phyloP scores from a whole-genome alignment of 2,888 invertebrate genomes.

The Drosophila mimica region DNA sequence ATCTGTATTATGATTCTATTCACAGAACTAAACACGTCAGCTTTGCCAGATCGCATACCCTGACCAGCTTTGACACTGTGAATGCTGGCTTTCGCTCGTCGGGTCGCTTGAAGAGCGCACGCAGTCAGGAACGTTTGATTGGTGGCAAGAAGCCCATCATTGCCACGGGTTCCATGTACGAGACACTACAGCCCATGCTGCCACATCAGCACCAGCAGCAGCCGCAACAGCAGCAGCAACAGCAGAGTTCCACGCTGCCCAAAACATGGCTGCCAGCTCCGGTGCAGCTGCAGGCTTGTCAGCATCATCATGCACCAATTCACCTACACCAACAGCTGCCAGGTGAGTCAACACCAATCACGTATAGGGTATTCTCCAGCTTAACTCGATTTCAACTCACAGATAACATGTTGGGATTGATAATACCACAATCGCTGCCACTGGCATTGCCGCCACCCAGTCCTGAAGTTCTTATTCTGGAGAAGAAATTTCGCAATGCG shows the following conservation, averaged over 20 bases:
- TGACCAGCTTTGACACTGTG: conserved; percentile 92
- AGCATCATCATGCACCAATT: conserved; percentile 81
- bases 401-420: conserved; percentile 69
- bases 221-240: conserved; percentile 49
- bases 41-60: conserved; percentile 94
- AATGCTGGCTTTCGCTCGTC: conserved; percentile 85
- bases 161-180: conserved; percentile 79
- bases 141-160: conserved; percentile 89
- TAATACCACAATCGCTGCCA: conserved; percentile 72
- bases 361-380: rapidly evolving
- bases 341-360: conserved; percentile 37
- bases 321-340: conserved; percentile 76
- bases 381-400: rapidly evolving
- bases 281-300: conserved; percentile 71
- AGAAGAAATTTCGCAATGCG: conserved; percentile 91
- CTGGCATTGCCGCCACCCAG: conserved; percentile 72
- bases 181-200: conserved; percentile 69
- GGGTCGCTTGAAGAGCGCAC: conserved; percentile 85
- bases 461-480: conserved; percentile 86
- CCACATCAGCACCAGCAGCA: conserved; percentile 47
- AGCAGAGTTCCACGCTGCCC: conserved; percentile 60
- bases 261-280: conserved; percentile 70
- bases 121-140: conserved; percentile 90
- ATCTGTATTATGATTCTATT: background rate
- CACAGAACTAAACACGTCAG: conserved; percentile 94